Conservation (phyloP, 1,140 invertebrate genomes). For the Zaprionus africanus region DNA sequence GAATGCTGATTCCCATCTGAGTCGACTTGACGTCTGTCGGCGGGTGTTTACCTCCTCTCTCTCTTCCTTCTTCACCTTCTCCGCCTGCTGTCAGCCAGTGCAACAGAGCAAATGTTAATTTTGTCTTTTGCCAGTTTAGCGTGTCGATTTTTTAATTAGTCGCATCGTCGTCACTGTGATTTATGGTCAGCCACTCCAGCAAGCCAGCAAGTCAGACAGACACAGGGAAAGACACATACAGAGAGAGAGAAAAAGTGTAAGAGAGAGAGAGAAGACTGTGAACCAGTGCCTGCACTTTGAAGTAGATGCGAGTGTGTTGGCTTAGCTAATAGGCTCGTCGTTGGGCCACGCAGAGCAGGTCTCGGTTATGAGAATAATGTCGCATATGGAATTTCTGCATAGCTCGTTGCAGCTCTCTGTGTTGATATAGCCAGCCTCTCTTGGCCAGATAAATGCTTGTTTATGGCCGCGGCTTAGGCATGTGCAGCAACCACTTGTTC, state of each 20-base stretch:
- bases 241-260: constrained; percentile 19
- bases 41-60: constrained; percentile 32
- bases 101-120: constrained; percentile 74
- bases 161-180: constrained; percentile 80
- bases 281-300: constrained; percentile 58
- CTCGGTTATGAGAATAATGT: constrained; percentile 75
- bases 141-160: constrained; percentile 83
- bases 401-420: constrained; percentile 22
- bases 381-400: constrained; percentile 77
- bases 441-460: constrained; percentile 45
- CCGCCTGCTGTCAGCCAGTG: constrained; percentile 23
- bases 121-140: constrained; percentile 80
- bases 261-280: constrained; percentile 4
- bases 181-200: constrained; percentile 61
- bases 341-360: constrained; percentile 31
- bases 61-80: constrained; percentile 4
- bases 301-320: constrained; percentile 62
- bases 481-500: constrained; percentile 45
- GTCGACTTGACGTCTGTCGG: constrained; percentile 35
- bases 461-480: constrained; percentile 53
- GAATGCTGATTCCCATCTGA: constrained; percentile 36
- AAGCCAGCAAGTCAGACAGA: constrained; percentile 21
- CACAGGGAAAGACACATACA: constrained; percentile 25
- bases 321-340: constrained; percentile 75
- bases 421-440: constrained; percentile 62